Evolutionary conservation across 2,797 vertebrate species (phyloP).

Genomic region (Xiphorhynchus erythropygius): DNA sequence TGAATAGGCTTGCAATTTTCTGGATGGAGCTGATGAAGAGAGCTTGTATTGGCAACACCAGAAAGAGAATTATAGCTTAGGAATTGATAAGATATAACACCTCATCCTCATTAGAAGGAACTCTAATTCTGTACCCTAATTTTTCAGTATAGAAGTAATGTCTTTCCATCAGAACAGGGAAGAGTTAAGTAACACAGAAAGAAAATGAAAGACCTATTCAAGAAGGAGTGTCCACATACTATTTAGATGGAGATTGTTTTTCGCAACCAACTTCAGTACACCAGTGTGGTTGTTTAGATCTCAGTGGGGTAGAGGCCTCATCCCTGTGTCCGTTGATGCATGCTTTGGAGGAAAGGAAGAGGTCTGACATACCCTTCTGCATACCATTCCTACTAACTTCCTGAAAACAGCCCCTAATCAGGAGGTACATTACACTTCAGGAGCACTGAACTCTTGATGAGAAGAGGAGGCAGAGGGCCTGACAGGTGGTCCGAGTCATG

Average conservation of each 20-base stretch:
- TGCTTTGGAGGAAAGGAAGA: background rate
- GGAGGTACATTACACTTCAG: background rate
- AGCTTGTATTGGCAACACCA: background rate
- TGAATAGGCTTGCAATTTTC: background rate
- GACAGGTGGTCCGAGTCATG: rapidly evolving
- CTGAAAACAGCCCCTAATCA: background rate
- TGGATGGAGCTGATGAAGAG: background rate
- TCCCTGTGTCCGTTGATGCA: background rate
- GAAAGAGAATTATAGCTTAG: background rate
- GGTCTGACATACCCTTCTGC: background rate
- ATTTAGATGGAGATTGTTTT: background rate
- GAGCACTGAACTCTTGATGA: background rate
- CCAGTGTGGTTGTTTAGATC: background rate
- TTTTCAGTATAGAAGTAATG: background rate
- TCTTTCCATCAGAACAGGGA: background rate
- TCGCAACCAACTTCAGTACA: background rate
- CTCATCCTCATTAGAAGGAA: background rate
- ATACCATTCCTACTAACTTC: background rate
- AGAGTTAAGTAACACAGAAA: background rate
- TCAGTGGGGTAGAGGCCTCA: background rate
- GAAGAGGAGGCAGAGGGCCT: background rate
- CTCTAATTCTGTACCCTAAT: background rate
- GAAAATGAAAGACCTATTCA: background rate
- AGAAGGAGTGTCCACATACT: background rate
- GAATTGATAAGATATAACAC: background rate